A percentile compares a stretch with the other conserved stretches of the same genome.
Evolutionary conservation across 35 echinoderm and acorn worm genomes (phyloP).

Genomic region (Hemicentrotus pulcherrimus): DNA sequence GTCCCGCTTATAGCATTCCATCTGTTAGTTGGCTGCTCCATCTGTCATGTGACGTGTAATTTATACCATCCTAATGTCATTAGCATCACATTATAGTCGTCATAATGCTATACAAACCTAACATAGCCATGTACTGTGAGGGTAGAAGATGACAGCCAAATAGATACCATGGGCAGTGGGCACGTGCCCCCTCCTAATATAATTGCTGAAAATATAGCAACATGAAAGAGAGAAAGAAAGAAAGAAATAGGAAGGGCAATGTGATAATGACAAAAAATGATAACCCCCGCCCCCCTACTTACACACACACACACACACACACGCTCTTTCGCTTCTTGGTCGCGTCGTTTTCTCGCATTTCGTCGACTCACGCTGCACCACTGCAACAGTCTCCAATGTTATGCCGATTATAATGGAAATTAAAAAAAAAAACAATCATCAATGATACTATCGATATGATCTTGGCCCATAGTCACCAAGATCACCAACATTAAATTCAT

Average conservation of each 20-base stretch:
- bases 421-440: too few species aligned
- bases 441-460: too few species aligned
- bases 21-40: background rate
- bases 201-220: too few species aligned
- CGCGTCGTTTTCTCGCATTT: too few species aligned
- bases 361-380: too few species aligned
- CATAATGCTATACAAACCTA: background rate
- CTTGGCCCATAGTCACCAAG: too few species aligned
- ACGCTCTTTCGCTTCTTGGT: background rate
- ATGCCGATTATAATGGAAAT: too few species aligned
- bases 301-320: too few species aligned
- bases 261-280: background rate
- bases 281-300: background rate
- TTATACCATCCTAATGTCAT: slow-evolving; percentile 10
- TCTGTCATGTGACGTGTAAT: background rate
- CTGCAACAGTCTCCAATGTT: too few species aligned
- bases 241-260: background rate
- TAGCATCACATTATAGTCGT: background rate
- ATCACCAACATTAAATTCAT: too few species aligned
- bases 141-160: background rate
- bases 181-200: too few species aligned
- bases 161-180: background rate
- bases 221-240: background rate
- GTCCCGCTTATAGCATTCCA: background rate
- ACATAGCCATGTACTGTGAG: background rate